Evolutionary conservation across 2,888 invertebrate species (phyloP).

Genomic region (Azorinus chamasolen): DNA sequence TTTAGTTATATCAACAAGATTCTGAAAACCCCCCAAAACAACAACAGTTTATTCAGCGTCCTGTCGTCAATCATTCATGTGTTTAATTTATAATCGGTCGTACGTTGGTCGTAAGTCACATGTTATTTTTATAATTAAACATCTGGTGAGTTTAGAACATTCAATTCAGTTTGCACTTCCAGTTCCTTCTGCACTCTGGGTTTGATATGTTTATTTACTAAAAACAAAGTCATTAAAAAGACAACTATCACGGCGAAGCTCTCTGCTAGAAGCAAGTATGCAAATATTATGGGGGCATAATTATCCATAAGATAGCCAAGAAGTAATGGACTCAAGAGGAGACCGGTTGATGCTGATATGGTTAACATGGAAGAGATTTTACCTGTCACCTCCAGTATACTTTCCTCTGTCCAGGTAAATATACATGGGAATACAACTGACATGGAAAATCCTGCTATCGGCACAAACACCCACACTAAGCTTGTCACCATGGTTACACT

Average conservation of each 20-base stretch:
- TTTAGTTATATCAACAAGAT: too few relatives aligned
- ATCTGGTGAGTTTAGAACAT: too few relatives aligned
- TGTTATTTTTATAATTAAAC: too few relatives aligned
- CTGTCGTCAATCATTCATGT: too few relatives aligned
- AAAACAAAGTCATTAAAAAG: constrained; percentile 36
- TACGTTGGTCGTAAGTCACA: too few relatives aligned
- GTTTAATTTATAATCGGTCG: too few relatives aligned
- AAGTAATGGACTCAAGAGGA: constrained; percentile 65
- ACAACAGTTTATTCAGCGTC: too few relatives aligned
- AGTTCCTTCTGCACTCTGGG: not conserved
- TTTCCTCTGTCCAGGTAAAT: constrained; percentile 70
- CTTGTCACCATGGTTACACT: constrained; percentile 34
- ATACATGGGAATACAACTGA: constrained; percentile 68
- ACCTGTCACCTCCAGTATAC: constrained; percentile 64
- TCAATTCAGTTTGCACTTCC: too few relatives aligned
- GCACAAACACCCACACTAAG: constrained; percentile 63
- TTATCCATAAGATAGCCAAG: constrained; percentile 69
- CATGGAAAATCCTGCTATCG: constrained; percentile 63
- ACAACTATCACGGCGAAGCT: constrained; percentile 39
- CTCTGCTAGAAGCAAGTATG: constrained; percentile 58
- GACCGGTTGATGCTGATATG: constrained; percentile 53
- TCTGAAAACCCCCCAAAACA: too few relatives aligned
- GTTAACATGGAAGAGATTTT: constrained; percentile 64
- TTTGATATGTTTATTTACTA: constrained; percentile 48
- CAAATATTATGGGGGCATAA: constrained; percentile 58